Percentiles rank a stretch among this genome's conserved stretches.
Evolutionary conservation across 2,797 vertebrate species (phyloP).

Genomic region (Fundulus diaphanus): DNA sequence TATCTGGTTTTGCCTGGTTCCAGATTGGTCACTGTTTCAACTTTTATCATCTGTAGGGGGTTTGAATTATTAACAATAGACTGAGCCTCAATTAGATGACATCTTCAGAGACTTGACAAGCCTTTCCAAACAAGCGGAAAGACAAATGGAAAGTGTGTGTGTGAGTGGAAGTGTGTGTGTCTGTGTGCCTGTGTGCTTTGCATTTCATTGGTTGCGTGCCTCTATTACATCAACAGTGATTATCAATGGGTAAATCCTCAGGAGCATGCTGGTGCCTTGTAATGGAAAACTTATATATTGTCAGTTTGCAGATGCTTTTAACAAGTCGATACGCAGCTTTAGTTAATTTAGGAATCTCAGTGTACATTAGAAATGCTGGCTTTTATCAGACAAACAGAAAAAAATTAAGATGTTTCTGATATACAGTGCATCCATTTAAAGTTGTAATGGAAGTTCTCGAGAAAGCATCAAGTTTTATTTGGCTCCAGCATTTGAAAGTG

Average conservation of each 20-base stretch:
- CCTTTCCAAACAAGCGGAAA: conserved; percentile 65
- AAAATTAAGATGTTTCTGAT: neutral
- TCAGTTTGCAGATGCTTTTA: conserved; percentile 31
- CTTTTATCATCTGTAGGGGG: conserved; percentile 21
- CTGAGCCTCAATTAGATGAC: conserved; percentile 59
- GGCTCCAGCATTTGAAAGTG: neutral
- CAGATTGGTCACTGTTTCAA: conserved; percentile 33
- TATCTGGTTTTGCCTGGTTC: conserved; percentile 14
- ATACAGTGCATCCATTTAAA: neutral
- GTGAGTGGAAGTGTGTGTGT: neutral
- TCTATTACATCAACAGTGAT: conserved; percentile 53
- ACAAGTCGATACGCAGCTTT: conserved; percentile 27
- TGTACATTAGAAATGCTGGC: conserved; percentile 23
- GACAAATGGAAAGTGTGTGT: conserved; percentile 35
- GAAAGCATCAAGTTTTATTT: neutral
- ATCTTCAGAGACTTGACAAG: conserved; percentile 58
- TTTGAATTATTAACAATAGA: conserved; percentile 69
- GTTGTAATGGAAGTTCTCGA: neutral
- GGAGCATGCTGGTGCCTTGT: conserved; percentile 34
- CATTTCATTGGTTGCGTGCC: conserved; percentile 7
- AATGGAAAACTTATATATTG: conserved; percentile 58
- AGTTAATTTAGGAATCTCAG: conserved; percentile 29
- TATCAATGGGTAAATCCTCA: conserved; percentile 43
- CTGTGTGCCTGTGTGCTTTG: conserved; percentile 4
- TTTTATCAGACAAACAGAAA: neutral